Percentiles rank a stretch among this genome's conserved stretches.
These are phyloP conservation scores for Pseudoatta argentina DNA, from an alignment of 1,140 invertebrate genomes.

Conservation along the genomic window DNA sequence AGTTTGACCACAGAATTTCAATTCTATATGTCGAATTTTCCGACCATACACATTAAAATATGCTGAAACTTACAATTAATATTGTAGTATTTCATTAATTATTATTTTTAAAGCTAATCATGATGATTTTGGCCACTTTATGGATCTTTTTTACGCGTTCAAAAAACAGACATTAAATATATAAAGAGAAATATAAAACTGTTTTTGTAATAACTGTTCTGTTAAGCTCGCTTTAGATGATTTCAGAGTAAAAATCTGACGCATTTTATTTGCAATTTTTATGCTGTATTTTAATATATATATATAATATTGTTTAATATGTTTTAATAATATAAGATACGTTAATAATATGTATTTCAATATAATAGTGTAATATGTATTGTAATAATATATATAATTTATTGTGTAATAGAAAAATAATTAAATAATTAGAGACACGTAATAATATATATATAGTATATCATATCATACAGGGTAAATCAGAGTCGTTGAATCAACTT, in stretches of 20 bases:
- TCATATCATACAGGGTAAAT: no score
- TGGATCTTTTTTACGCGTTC: not conserved
- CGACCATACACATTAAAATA: not conserved
- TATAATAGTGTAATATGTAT: no score
- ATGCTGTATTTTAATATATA: not conserved
- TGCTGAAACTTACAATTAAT: not conserved
- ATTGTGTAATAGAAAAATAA: no score
- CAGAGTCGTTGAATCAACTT: no score
- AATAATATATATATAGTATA: no score
- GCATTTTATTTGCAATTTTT: not conserved
- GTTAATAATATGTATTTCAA: no score
- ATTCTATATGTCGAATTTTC: not conserved
- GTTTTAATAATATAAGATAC: no score
- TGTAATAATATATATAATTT: no score
- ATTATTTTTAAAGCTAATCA: not conserved
- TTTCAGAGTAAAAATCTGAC: not conserved
- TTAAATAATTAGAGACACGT: no score
- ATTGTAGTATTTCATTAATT: not conserved
- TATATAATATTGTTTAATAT: not conserved
- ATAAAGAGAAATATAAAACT: not conserved
- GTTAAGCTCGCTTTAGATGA: not conserved
- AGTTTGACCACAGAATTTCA: not conserved
- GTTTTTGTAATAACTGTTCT: not conserved
- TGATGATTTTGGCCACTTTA: not conserved
- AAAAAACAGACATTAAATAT: not conserved